A percentile compares a stretch with the other conserved stretches of the same genome.
Conservation (phyloP, 1,140 invertebrate genomes). For the Diuraphis noxia region DNA sequence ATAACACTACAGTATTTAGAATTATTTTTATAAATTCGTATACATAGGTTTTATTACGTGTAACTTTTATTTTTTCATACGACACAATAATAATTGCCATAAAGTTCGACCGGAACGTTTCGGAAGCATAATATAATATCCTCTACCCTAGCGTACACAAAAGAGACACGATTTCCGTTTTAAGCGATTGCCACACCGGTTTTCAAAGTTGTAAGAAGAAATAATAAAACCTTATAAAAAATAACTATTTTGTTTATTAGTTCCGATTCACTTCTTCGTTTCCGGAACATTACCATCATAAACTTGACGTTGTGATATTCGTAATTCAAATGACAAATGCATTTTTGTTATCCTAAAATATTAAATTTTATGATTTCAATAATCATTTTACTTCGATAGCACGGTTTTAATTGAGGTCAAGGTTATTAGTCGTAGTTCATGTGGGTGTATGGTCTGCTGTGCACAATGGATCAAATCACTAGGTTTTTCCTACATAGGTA, state of each 20-base stretch:
- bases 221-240: slow-evolving; percentile 15
- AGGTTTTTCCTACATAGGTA: not conserved
- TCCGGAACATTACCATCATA: not conserved
- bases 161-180: slow-evolving; percentile 29
- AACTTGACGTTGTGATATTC: not conserved
- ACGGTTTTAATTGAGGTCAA: not conserved
- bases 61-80: not conserved
- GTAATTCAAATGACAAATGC: not conserved
- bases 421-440: not conserved
- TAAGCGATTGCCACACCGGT: slow-evolving; percentile 22
- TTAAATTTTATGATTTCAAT: not conserved
- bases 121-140: not conserved
- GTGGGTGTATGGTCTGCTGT: too few relatives aligned
- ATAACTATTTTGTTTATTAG: slow-evolving; percentile 37
- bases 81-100: slow-evolving; percentile 3
- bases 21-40: not conserved
- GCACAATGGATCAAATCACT: not conserved
- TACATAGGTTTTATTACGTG: not conserved
- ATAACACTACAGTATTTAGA: not conserved
- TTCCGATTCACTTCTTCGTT: slow-evolving; percentile 26
- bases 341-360: not conserved
- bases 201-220: slow-evolving; percentile 10
- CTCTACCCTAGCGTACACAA: not conserved
- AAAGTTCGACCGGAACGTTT: slow-evolving; percentile 24
- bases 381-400: not conserved